phyloP scores from a whole-genome alignment of 2,113 vertebrate genomes.

The Caretta caretta region DNA sequence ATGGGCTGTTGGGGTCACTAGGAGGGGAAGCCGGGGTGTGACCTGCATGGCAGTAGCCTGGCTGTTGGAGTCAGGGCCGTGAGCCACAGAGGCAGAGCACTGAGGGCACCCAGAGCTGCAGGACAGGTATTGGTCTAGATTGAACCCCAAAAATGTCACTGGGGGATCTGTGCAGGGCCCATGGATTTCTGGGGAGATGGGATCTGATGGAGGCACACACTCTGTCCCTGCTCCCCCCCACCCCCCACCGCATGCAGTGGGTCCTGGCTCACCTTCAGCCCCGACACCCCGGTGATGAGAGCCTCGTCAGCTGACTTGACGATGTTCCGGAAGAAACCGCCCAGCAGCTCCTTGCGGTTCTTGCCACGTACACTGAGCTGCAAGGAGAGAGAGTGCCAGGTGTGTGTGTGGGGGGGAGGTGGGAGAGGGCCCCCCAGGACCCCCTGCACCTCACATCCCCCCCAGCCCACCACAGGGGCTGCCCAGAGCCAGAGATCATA shows the following conservation, averaged over 20 bases:
- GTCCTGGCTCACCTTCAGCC: slow-evolving; percentile 28
- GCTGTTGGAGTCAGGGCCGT: background rate
- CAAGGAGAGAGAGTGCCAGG: background rate
- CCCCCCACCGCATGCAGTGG: no score
- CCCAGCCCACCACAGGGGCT: background rate
- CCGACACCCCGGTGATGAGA: slow-evolving; percentile 36
- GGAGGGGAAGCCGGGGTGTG: background rate
- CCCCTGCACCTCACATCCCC: background rate
- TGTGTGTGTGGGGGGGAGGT: no score
- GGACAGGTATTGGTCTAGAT: background rate
- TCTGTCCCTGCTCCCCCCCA: background rate
- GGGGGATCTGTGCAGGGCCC: background rate
- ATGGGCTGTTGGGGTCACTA: background rate
- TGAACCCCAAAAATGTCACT: background rate
- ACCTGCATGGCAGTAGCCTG: background rate
- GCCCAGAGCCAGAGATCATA: background rate
- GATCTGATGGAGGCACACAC: background rate
- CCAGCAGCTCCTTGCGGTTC: slow-evolving; percentile 58
- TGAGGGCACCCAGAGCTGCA: background rate
- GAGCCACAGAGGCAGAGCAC: background rate
- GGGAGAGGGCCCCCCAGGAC: no score
- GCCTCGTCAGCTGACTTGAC: slow-evolving; percentile 55
- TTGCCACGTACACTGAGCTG: slow-evolving; percentile 58
- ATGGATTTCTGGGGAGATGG: background rate
- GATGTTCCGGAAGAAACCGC: slow-evolving; percentile 30